These are phyloP conservation scores for Pseudomugil tenellus DNA, from an alignment of 2,797 vertebrate species.

Conservation along the genomic window DNA sequence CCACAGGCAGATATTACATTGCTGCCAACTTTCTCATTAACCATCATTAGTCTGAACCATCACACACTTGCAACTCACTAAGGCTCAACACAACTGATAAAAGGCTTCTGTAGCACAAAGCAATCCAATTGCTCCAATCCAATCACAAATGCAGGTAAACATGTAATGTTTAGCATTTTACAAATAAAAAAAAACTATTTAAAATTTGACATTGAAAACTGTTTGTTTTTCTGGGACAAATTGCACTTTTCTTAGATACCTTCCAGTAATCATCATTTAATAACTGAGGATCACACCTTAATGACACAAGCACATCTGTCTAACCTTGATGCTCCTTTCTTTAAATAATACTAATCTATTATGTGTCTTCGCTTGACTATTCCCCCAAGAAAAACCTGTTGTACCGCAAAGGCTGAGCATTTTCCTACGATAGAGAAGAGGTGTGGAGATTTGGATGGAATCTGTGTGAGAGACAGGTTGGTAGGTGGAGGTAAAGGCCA, in stretches of 20 bases:
- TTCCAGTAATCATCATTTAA: conserved; percentile 36
- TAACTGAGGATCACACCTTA: conserved; percentile 52
- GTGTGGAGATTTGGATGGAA: conserved; percentile 12
- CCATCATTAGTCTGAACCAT: conserved; percentile 63
- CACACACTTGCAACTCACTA: conserved; percentile 37
- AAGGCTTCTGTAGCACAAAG: conserved; percentile 38
- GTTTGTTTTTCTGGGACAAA: conserved; percentile 28
- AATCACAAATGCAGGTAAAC: conserved; percentile 56
- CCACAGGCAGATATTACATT: conserved; percentile 34
- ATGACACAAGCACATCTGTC: conserved; percentile 53
- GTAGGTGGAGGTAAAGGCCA: conserved; percentile 34
- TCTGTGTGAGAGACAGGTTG: conserved; percentile 13
- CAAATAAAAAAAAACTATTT: background rate
- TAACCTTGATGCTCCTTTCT: conserved; percentile 43
- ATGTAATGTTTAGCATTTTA: conserved; percentile 23
- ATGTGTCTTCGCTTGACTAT: conserved; percentile 36
- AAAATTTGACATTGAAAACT: no score
- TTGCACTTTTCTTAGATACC: conserved; percentile 32
- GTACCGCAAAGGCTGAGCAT: conserved; percentile 30
- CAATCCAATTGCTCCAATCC: conserved; percentile 50
- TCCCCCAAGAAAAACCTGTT: conserved; percentile 46
- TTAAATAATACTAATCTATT: conserved; percentile 63
- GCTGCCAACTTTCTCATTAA: conserved; percentile 72
- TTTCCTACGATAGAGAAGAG: conserved; percentile 40
- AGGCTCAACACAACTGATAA: conserved; percentile 56